Conservation (phyloP, 2,888 invertebrate species). For the Hermodice carunculata region DNA sequence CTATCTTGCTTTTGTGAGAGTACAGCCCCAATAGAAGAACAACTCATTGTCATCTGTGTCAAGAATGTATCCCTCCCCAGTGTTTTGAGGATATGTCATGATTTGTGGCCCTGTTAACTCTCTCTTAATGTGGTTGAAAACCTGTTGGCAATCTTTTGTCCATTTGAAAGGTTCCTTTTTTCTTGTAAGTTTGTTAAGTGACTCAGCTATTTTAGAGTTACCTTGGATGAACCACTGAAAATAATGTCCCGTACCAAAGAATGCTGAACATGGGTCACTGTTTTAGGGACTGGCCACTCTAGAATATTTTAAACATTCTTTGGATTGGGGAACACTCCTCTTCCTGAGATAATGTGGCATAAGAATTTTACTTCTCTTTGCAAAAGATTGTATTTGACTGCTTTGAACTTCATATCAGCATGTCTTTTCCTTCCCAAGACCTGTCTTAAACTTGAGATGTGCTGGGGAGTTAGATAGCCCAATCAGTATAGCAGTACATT, state of each 20-base stretch:
- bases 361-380: slow-evolving; percentile 19
- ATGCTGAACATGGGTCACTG: slow-evolving; percentile 4
- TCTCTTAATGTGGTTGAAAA: slow-evolving; percentile 2
- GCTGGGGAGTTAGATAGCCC: slow-evolving; percentile 40
- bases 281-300: slow-evolving; percentile 7
- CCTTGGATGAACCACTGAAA: slow-evolving; percentile 16
- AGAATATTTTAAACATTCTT: slow-evolving; percentile 2
- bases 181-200: not conserved
- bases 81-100: slow-evolving; percentile 13
- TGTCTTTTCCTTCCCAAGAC: slow-evolving; percentile 17
- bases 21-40: slow-evolving; percentile 11
- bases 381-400: slow-evolving; percentile 40
- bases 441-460: too few relatives aligned
- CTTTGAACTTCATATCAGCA: slow-evolving; percentile 44
- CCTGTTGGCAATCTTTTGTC: slow-evolving; percentile 2
- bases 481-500: slow-evolving; percentile 38
- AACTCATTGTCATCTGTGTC: slow-evolving; percentile 18
- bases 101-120: slow-evolving; percentile 21
- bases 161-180: slow-evolving; percentile 11
- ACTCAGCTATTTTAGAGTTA: slow-evolving; percentile 7
- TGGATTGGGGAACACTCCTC: slow-evolving; percentile 12
- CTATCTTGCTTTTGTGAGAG: slow-evolving; percentile 15
- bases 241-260: slow-evolving; percentile 15
- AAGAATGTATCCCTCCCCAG: not conserved
- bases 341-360: slow-evolving; percentile 14